Evolutionary conservation across 2,888 invertebrate species (phyloP).

Genomic region (Heliconius erato): DNA sequence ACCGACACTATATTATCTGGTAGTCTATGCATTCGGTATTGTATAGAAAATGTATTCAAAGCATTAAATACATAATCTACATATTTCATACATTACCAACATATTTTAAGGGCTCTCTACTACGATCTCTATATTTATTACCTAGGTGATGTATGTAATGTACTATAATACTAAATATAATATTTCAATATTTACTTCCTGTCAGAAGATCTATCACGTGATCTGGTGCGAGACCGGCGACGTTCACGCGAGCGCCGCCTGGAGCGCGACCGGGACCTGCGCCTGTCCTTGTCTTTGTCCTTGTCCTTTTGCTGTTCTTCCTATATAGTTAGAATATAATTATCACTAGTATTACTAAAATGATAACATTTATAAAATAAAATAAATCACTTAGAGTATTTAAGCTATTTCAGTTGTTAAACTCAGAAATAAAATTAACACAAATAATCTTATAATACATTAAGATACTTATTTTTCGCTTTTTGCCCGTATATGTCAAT

Average conservation of each 20-base stretch:
- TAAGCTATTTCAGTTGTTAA: not conserved
- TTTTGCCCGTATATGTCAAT: too few species aligned
- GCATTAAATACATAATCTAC: too few species aligned
- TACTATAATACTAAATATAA: too few species aligned
- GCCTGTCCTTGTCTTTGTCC: slow-evolving; percentile 89
- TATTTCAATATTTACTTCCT: slow-evolving; percentile 67
- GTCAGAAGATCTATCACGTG: slow-evolving; percentile 75
- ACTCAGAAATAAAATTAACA: slow-evolving; percentile 1
- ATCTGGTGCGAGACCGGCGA: slow-evolving; percentile 68
- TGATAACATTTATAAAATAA: not conserved
- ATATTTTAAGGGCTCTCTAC: too few species aligned
- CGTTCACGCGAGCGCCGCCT: slow-evolving; percentile 69
- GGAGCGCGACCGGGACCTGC: slow-evolving; percentile 75
- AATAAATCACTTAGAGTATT: not conserved
- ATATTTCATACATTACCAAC: too few species aligned
- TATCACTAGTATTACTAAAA: not conserved
- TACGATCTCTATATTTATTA: too few species aligned
- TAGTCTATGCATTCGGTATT: too few species aligned
- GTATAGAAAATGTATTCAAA: too few species aligned
- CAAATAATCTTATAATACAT: too few species aligned
- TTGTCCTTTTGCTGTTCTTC: slow-evolving; percentile 76
- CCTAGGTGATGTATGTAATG: too few species aligned
- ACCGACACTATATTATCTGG: too few species aligned
- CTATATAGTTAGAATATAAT: slow-evolving; percentile 26
- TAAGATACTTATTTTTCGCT: too few species aligned